phyloP scores from a whole-genome alignment of 2,888 invertebrate species.

The Dynastes hyllus region DNA sequence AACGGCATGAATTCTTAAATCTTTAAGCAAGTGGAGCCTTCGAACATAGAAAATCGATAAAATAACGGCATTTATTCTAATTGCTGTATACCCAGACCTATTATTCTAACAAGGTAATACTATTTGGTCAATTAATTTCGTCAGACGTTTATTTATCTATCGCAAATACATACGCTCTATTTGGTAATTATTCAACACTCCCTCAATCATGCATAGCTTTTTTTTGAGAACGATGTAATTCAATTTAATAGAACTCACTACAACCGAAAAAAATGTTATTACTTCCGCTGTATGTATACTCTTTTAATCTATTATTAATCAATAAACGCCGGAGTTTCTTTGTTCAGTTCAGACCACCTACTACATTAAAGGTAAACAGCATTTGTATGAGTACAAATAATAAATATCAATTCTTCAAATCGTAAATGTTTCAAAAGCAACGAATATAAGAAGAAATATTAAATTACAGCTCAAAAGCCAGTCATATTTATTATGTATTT shows the following conservation, averaged over 20 bases:
- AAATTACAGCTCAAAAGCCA: too few species aligned
- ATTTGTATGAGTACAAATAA: too few species aligned
- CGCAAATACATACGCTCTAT: neutral
- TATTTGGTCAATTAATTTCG: conserved; percentile 2
- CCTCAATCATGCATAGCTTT: neutral
- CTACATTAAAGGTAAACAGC: too few species aligned
- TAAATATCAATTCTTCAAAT: too few species aligned
- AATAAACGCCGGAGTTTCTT: too few species aligned
- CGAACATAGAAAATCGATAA: conserved; percentile 7
- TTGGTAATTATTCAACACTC: conserved; percentile 2
- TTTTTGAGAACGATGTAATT: neutral
- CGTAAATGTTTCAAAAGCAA: too few species aligned
- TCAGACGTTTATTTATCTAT: neutral
- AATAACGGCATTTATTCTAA: neutral
- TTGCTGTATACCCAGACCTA: neutral
- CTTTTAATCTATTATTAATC: too few species aligned
- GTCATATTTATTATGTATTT: too few species aligned
- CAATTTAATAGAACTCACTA: neutral
- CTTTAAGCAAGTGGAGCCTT: neutral
- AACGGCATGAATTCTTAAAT: neutral
- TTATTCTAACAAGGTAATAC: neutral
- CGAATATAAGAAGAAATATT: too few species aligned
- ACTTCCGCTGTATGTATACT: neutral
- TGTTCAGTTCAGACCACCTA: too few species aligned
- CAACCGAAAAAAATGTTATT: neutral